Evolutionary conservation across 1,140 invertebrate species (phyloP), one percentile per base, ranked within the genome.

Genomic region (Nomia melanderi): DNA sequence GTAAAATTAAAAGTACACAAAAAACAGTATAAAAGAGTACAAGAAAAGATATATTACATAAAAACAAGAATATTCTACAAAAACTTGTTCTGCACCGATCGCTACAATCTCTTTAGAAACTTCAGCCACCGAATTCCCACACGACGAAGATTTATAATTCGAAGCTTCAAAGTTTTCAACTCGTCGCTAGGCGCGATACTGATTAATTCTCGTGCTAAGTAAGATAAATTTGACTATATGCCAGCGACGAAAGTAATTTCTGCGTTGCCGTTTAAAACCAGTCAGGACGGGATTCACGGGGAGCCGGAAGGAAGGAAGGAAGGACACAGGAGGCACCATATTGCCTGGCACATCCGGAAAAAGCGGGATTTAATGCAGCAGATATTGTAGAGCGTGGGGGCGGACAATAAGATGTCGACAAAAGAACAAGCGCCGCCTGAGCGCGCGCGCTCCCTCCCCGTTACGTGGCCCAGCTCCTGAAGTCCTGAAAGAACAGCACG

Each of bases 301-400:
- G 6, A 0, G 17, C 20, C 29, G 77, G 23, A 67, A 50, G 47
- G 44, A 47, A 47, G 44, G 44, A 41, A 47, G 33, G 50, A 33
- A 57, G 31, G 33, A 69, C 17, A 73, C 47, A n/a, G 23, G 29
- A 64, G 60, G 64, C 65, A 31, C 78, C 84, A 79, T 80, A 79
- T 85, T 80, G 81, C 83, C 50, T 53, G 39, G 81, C 41, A 64
- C 66, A 60, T 79, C 57, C 50, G 57, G 85, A 79, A 81, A 80
- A 79, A 84, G 72, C 76, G 75, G 80, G 81, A 88, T 88, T 87
- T 88, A 88, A 88, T 88, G 80, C 82, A 85, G 71, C 80, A 72
- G 80, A 88, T 88, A 87, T 87, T 83, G 86, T 81, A 83, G 74
- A 69, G 78, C 63, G 65, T 56, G 57, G 23, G 41, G 69, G 73